Evolutionary conservation across 1,140 invertebrate genomes (phyloP), one percentile per base, ranked within the genome.

Genomic region (Drosophila serrata): DNA sequence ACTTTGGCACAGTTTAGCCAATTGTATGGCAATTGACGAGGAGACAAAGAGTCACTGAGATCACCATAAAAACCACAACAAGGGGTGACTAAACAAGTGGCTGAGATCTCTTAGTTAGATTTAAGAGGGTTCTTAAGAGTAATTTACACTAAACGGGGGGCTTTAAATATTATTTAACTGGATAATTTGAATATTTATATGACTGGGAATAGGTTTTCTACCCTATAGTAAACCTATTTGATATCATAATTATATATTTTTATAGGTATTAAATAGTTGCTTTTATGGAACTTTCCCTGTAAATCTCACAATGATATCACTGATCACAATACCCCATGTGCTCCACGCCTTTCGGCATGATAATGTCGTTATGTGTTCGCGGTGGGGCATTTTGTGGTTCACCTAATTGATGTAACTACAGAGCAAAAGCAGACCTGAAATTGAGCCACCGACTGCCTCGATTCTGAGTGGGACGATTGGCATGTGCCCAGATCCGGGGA

Each of bases 351-450:
- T 70, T 72, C 33, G 42, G 40, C 7, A 73, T 72, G 46, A 74
- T 74, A 75, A 75, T 63, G 69, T 37, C 72, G 73, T 75, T 74
- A 75, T 75, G 49, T 42, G 58, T 42, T 51, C 17, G 22, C 46
- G 15, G 61, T 33, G 61, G 55, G 39, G 68, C 51, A 55, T 22
- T 22, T 22, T 75, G 72, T 39, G 59, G 72, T 57, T 75, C 59
- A 22, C 24, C 70, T 75, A 64, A 75, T 75, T 75, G 73, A 75
- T 75, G 73, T 75, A 75, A 61, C 69, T 72, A 59, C 35, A 42
- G 35, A 70, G 27, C 27, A 40, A 24, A 3, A 8, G 59, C 51
- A 33, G 35, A 24, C 19, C 56, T 63, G 60, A 35, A 45, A 43
- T 31, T n/a, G 58, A 67, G 62, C 33, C 62, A 24, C 37, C 12